Conservation (phyloP, 2,797 vertebrate genomes). For the Cirrhinus molitorella region DNA sequence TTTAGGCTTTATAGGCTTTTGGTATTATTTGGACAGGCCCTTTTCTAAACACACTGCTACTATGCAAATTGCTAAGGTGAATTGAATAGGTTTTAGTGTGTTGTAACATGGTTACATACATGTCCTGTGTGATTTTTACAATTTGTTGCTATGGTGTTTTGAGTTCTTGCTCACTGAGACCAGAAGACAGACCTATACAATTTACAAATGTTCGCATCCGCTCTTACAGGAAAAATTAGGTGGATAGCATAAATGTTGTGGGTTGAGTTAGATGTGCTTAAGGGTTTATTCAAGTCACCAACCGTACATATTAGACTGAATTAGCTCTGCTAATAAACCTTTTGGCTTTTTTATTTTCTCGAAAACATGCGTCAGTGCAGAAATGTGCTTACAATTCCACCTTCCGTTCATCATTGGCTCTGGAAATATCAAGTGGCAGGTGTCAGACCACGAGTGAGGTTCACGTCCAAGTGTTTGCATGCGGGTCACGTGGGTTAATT, state of each 20-base stretch:
- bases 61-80: not conserved
- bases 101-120: not conserved
- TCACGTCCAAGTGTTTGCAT: not conserved
- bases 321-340: not conserved
- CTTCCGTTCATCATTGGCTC: not conserved
- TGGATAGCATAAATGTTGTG: not conserved
- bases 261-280: not conserved
- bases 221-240: no score
- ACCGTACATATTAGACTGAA: not conserved
- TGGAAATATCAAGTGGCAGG: constrained; percentile 20
- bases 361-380: not conserved
- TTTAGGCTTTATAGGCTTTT: no score
- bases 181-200: no score
- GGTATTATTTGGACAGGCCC: no score
- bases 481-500: constrained; percentile 15
- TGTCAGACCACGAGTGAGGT: not conserved
- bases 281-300: not conserved
- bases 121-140: not conserved
- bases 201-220: no score
- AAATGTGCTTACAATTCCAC: not conserved
- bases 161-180: not conserved
- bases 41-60: not conserved
- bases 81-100: not conserved
- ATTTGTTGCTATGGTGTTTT: not conserved
- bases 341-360: not conserved